Conservation (phyloP, 2,888 invertebrate species). For the Acrobasis consociella region DNA sequence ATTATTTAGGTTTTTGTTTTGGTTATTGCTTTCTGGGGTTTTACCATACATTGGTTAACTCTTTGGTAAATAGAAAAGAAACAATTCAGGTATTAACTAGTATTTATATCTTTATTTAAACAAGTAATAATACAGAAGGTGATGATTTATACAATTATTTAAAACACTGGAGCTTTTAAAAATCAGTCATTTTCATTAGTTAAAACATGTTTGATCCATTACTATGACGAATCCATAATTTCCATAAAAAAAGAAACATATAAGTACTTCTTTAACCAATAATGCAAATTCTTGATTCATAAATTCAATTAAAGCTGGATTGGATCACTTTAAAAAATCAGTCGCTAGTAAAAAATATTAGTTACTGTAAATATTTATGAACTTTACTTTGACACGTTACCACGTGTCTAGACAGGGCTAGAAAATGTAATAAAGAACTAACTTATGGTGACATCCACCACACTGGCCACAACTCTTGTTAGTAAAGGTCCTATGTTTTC, state of each 20-base stretch:
- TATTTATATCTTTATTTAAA: too few relatives aligned
- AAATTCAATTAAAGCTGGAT: neutral
- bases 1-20: too few relatives aligned
- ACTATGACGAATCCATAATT: too few relatives aligned
- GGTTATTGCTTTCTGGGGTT: too few relatives aligned
- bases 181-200: too few relatives aligned
- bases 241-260: neutral
- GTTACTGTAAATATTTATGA: neutral
- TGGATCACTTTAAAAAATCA: neutral
- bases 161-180: too few relatives aligned
- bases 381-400: neutral
- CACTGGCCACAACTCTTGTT: slow-evolving; percentile 64
- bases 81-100: too few relatives aligned
- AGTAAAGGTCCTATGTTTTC: slow-evolving; percentile 67
- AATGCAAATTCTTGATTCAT: neutral
- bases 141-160: too few relatives aligned
- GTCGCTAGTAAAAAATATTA: neutral
- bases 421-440: slow-evolving; percentile 20
- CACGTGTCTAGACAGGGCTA: neutral
- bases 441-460: slow-evolving; percentile 61
- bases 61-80: too few relatives aligned
- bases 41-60: too few relatives aligned
- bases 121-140: too few relatives aligned
- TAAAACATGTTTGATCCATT: too few relatives aligned
- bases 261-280: neutral